phyloP scores from a whole-genome alignment of 2,888 invertebrate species.

The Metopia argyrocephala region DNA sequence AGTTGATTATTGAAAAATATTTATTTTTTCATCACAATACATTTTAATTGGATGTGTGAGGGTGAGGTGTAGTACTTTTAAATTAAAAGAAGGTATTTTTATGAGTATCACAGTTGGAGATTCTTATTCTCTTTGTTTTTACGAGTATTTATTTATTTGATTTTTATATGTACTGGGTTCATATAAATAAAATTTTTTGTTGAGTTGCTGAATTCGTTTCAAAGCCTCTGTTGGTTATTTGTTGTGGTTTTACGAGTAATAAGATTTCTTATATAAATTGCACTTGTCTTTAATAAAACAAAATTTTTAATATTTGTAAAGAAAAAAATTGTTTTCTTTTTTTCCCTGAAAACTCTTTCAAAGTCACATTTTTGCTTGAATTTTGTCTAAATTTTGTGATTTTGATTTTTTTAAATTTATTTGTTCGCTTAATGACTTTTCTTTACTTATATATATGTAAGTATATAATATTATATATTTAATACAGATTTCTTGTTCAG shows the following conservation, averaged over 20 bases:
- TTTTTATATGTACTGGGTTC: not conserved
- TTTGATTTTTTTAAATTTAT: no score
- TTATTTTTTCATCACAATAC: slow-evolving; percentile 9
- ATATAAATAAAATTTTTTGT: not conserved
- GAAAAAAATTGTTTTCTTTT: slow-evolving; percentile 3
- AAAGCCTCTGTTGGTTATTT: not conserved
- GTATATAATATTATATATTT: not conserved
- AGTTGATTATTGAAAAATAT: not conserved
- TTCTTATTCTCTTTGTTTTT: slow-evolving; percentile 27
- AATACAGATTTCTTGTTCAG: not conserved
- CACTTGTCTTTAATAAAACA: no score
- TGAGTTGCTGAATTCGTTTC: not conserved
- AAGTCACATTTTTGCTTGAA: slow-evolving; percentile 39
- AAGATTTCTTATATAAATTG: not conserved
- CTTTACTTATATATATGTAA: not conserved
- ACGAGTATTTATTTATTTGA: slow-evolving; percentile 3
- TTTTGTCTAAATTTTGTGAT: not conserved
- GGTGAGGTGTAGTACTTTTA: not conserved
- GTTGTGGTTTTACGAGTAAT: no score
- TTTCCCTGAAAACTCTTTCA: slow-evolving; percentile 20
- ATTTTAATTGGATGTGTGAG: not conserved
- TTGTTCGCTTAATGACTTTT: no score
- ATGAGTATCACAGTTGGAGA: slow-evolving; percentile 58
- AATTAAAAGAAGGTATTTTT: slow-evolving; percentile 27
- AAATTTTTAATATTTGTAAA: not conserved